Evolutionary conservation across 2,888 invertebrate species (phyloP), one percentile per base, ranked within the genome.

Genomic region (Globia sparganii): DNA sequence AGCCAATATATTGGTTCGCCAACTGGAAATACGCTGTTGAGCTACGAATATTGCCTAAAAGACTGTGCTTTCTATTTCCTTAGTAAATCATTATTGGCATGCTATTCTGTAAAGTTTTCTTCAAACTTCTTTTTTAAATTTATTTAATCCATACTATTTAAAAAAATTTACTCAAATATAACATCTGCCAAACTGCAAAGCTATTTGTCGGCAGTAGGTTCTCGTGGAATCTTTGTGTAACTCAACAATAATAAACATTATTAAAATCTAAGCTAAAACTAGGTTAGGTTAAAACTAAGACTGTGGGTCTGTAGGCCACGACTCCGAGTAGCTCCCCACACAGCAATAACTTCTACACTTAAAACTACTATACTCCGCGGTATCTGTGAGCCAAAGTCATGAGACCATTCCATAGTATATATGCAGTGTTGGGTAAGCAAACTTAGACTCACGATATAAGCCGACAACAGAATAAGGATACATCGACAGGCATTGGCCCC

Each of bases 1-100:
- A 56, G 43, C 9, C 58, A 28, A 67, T 82, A 67, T 75, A 75
- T 66, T 46, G 43, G n/a, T 43, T 61, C 25, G 8, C 25, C 5
- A 34, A 31, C 21, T 43, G 6, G 43, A 25, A 37, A 34, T n/a
- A 72, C 25, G 21, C n/a, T 46, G 21, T 62, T 25, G 18, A 46
- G 13, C 59, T 61, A 13, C 21, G 4, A 71, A 49, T 59, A 40
- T 49, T 70, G 43, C 18, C 31, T 25, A 56, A 73, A 31, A 25
- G 28, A 5, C 1, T 0, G 5, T 37, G 4, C 15, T 31, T 31
- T 46, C 28, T 66, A 2, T 43, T 13, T 66, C 6, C 13, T 65
- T 4, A 13, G 1, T 43, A 1, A 46, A 28, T 43, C 25, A 4
- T 31, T 11, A 40, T n/a, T n/a, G 21, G 8, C 28, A 21, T 43